Percentiles rank a stretch among this genome's conserved stretches.
These are phyloP conservation scores for Centropus bengalensis DNA, from an alignment of 2,113 vertebrate species.

Conservation along the genomic window DNA sequence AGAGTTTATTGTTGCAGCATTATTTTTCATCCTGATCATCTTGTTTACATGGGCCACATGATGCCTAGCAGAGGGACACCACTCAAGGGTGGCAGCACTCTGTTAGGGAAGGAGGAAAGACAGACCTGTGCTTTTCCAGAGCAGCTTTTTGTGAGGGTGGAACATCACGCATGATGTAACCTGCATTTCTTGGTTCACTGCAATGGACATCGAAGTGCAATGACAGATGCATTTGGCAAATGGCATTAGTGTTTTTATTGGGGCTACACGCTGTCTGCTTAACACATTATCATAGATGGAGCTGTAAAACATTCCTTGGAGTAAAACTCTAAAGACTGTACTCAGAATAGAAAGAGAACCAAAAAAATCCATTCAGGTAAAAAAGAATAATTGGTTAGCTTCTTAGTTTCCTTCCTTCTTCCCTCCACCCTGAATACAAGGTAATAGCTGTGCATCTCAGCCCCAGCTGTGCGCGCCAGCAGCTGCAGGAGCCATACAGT, in stretches of 20 bases:
- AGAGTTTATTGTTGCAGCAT: background rate
- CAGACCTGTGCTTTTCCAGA: background rate
- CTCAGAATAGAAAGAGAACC: background rate
- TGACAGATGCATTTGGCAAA: background rate
- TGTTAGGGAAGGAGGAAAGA: background rate
- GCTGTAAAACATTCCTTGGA: background rate
- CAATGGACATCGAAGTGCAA: fast-evolving
- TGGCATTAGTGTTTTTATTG: background rate
- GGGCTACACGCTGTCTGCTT: fast-evolving
- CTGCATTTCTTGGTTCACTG: background rate
- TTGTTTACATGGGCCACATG: background rate
- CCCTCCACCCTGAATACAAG: background rate
- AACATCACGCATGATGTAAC: background rate
- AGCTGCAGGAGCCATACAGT: background rate
- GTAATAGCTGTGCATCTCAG: no score
- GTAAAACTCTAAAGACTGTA: background rate
- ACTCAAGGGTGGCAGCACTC: background rate
- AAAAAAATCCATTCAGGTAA: fast-evolving
- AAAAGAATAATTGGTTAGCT: background rate
- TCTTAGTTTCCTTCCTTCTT: background rate
- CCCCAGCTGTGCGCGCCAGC: background rate
- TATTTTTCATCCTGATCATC: background rate
- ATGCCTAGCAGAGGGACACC: background rate
- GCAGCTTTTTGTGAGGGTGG: background rate
- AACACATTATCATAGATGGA: background rate